Evolutionary conservation across 2,888 invertebrate species (phyloP).

Genomic region (Melieria crassipennis): DNA sequence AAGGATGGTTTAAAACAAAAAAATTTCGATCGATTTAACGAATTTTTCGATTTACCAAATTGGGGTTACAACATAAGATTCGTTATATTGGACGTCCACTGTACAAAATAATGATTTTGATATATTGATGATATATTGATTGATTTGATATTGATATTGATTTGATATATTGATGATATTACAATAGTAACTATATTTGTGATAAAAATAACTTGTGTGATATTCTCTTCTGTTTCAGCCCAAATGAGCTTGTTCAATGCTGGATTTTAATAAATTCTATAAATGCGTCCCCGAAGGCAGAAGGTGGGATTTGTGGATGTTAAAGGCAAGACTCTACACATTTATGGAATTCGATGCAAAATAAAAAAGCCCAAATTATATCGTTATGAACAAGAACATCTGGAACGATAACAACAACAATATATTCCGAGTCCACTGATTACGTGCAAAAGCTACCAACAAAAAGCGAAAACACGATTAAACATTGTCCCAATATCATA

Average conservation of each 20-base stretch:
- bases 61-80: no score
- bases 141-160: no score
- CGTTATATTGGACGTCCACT: no score
- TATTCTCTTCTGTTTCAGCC: slow-evolving; percentile 37
- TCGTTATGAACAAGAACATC: slow-evolving; percentile 1
- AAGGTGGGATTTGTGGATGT: slow-evolving; percentile 61
- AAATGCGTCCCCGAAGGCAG: slow-evolving; percentile 62
- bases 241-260: slow-evolving; percentile 46
- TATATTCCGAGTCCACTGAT: slow-evolving; percentile 10
- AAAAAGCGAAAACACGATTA: slow-evolving; percentile 24
- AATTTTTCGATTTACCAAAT: no score
- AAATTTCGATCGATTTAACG: no score
- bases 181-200: not conserved
- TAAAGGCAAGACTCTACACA: slow-evolving; percentile 58
- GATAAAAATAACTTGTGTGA: slow-evolving; percentile 1
- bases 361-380: slow-evolving; percentile 50
- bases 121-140: no score
- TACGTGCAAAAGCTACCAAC: slow-evolving; percentile 19
- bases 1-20: no score
- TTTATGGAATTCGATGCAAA: slow-evolving; percentile 62
- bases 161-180: no score
- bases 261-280: slow-evolving; percentile 50
- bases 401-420: slow-evolving; percentile 6
- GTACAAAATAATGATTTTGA: no score
- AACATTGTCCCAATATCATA: slow-evolving; percentile 28